phyloP scores from a whole-genome alignment of 2,113 vertebrate genomes.

The Pontoporia blainvillei region DNA sequence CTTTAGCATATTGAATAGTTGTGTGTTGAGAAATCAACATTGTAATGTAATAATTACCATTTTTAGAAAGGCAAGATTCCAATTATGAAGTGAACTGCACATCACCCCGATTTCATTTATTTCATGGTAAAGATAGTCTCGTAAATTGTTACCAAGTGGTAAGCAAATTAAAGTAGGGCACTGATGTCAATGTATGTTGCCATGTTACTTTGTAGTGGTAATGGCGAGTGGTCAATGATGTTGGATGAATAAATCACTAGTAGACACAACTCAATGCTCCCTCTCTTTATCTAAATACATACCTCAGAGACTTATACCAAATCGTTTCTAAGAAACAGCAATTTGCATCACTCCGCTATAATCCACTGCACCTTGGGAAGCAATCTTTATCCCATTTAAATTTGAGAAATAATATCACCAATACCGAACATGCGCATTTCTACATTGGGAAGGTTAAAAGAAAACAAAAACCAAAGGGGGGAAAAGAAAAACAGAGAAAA shows the following conservation, averaged over 20 bases:
- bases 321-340: neutral
- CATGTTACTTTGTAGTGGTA: neutral
- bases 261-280: neutral
- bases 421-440: neutral
- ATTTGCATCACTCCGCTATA: neutral
- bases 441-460: neutral
- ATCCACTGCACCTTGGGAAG: neutral
- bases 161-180: neutral
- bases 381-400: constrained; percentile 26
- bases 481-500: neutral
- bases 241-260: neutral
- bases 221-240: neutral
- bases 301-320: neutral
- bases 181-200: neutral
- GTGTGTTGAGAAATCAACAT: neutral
- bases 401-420: neutral
- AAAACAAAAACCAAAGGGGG: neutral
- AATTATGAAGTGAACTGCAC: neutral
- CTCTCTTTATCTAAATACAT: neutral
- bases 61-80: neutral
- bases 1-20: neutral
- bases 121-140: neutral
- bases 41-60: neutral
- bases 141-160: neutral
- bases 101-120: neutral